Base-by-base conservation (phyloP, 2,113 vertebrate species). In the Rhombomys opimus region DNA sequence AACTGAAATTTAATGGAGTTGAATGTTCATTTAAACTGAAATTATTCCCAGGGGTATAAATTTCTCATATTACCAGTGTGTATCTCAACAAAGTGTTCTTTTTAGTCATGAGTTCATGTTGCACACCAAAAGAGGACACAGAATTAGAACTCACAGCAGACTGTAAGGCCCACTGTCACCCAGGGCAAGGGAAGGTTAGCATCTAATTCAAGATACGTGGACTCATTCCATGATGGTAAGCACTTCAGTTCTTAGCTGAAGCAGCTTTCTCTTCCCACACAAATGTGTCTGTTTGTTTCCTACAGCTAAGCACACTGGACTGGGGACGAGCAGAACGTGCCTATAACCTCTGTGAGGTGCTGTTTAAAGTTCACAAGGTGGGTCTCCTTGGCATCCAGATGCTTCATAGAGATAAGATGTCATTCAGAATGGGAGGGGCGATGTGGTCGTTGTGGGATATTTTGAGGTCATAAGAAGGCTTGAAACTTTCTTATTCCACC, bases 321-420 rank as follows among this genome's bases (percentile, higher is more conserved):
- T 99, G 99, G 99, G 98, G 98, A 96, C 98, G 98, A 97, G 99
- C 99, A 94, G 99, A 99, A 98, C 99, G 99, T 87, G 98, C 98
- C 91, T 99, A 99, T 98, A 99, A 99, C 99, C 99, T 99, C 99
- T 99, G 99, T 99, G 99, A 99, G 99, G 99, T 99, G 98, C 99
- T 99, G 75, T 99, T 99, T 99, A 99, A 99, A 98, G 99, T 99
- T 98, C 99, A 99, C 98, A 99, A 99, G 99, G 99, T 99, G 98
- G 8, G 99, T 98, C 18, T 94, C 23, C 32, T 84, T 25, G 68
- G 0, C 0, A 27, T 90, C 94, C 5, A 54, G 87, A 67, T 35
- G 4, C 22, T 65, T 57, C 38, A 2, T 67, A 65, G 65, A 84
- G 18, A 67, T 38, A 96, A 94, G 14, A 52, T 35, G 13, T 15